Percentiles rank a stretch among this genome's conserved stretches.
Evolutionary conservation across 2,113 vertebrate genomes (phyloP).

Genomic region (Melanerpes aurifrons): DNA sequence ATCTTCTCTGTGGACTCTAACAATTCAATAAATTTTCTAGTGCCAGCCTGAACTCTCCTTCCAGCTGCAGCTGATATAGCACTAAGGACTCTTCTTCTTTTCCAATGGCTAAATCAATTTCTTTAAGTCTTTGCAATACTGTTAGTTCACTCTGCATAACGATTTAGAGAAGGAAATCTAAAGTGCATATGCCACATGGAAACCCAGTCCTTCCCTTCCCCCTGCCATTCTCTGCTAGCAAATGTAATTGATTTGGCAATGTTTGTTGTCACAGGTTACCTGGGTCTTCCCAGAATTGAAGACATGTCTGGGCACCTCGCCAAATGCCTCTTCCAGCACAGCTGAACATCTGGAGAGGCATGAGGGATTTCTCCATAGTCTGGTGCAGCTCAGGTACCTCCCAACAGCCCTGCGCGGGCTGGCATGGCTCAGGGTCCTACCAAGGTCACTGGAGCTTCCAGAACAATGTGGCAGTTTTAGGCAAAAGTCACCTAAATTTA

Average conservation of each 20-base stretch:
- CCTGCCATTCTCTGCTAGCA: neutral
- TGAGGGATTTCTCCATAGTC: neutral
- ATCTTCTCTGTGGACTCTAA: constrained; percentile 14
- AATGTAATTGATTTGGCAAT: neutral
- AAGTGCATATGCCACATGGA: neutral
- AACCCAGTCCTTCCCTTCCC: neutral
- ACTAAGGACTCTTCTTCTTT: neutral
- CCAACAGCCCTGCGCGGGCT: neutral
- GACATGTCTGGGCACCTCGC: neutral
- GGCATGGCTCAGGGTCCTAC: neutral
- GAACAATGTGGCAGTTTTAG: neutral
- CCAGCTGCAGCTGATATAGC: neutral
- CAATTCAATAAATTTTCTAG: constrained; percentile 12
- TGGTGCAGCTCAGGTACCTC: neutral
- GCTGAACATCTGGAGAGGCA: neutral
- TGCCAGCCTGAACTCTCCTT: constrained; percentile 6
- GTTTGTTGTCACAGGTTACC: neutral
- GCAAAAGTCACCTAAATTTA: neutral
- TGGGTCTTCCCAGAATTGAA: neutral
- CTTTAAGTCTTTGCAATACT: neutral
- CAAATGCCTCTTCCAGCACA: neutral
- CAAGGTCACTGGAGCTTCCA: neutral
- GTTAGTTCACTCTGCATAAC: neutral
- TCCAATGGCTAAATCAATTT: constrained; percentile 30
- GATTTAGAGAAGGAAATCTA: neutral